Percentiles rank a stretch among this genome's conserved stretches.
Conservation (phyloP, 2,888 invertebrate genomes). For the Ectropis crepuscularia region DNA sequence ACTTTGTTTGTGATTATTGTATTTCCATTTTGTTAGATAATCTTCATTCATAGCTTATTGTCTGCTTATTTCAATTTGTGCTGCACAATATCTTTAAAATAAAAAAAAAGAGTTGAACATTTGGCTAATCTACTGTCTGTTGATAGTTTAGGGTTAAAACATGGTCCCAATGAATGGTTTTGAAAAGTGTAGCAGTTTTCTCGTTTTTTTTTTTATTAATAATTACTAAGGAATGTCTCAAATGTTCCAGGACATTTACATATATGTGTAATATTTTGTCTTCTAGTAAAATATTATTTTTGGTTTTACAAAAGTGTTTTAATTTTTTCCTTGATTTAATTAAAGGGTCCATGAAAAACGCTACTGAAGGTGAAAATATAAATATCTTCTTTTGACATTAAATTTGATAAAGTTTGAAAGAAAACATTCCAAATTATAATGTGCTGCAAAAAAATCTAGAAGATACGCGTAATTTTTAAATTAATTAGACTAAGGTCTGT, state of each 20-base stretch:
- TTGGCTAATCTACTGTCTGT: slow-evolving; percentile 42
- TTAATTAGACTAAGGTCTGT: too few relatives aligned
- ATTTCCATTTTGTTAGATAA: slow-evolving; percentile 6
- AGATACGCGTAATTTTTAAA: too few relatives aligned
- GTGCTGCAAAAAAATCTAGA: too few relatives aligned
- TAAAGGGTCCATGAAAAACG: too few relatives aligned
- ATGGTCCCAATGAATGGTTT: slow-evolving; percentile 68
- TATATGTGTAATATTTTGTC: slow-evolving; percentile 75
- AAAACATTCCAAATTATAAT: too few relatives aligned
- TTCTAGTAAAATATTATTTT: slow-evolving; percentile 84
- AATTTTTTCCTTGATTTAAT: slow-evolving; percentile 33
- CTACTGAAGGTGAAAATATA: too few relatives aligned
- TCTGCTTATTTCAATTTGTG: slow-evolving; percentile 40
- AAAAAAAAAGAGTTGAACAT: slow-evolving; percentile 23
- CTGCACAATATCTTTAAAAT: slow-evolving; percentile 52
- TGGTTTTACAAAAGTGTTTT: slow-evolving; percentile 70
- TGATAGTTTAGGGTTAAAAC: slow-evolving; percentile 10
- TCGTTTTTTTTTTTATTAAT: slow-evolving; percentile 60
- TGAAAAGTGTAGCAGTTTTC: slow-evolving; percentile 68
- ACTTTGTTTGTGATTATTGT: slow-evolving; percentile 42
- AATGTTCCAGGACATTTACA: slow-evolving; percentile 64
- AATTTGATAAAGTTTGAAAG: too few relatives aligned
- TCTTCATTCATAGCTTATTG: slow-evolving; percentile 24
- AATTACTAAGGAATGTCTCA: slow-evolving; percentile 64
- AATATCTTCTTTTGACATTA: too few relatives aligned